Conservation (phyloP, 2,888 invertebrate genomes). For the Cyclophora punctaria region DNA sequence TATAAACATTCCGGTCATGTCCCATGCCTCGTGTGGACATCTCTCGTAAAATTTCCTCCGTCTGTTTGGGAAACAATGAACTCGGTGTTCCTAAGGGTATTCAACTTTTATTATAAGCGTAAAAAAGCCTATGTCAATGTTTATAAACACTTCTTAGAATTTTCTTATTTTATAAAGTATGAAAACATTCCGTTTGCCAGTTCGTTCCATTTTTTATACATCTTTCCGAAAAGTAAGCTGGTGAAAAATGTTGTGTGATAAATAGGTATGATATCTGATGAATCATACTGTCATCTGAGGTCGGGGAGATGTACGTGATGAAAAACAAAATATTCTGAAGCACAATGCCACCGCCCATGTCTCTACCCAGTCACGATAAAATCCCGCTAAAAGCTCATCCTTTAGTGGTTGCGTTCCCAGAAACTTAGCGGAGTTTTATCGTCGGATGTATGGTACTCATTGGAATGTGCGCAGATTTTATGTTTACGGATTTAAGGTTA, state of each 20-base stretch:
- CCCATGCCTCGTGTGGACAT: conserved; percentile 39
- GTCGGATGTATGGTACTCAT: conserved; percentile 35
- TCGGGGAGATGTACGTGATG: conserved; percentile 34
- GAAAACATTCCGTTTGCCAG: too few species aligned
- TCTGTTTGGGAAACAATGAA: conserved; percentile 56
- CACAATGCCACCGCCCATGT: conserved; percentile 29
- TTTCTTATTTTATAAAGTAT: too few species aligned
- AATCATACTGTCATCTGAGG: conserved; percentile 2
- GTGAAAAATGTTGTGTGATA: conserved; percentile 2
- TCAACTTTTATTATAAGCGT: conserved; percentile 5
- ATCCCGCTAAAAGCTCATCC: conserved; percentile 6
- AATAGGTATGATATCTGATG: conserved; percentile 34
- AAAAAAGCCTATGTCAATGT: too few species aligned
- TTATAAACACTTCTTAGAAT: too few species aligned
- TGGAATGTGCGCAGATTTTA: not conserved
- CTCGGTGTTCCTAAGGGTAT: conserved; percentile 23
- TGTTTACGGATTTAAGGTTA: too few species aligned
- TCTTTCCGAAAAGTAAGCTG: too few species aligned
- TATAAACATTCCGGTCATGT: conserved; percentile 67
- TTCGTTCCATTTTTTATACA: too few species aligned
- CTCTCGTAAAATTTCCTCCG: conserved; percentile 57
- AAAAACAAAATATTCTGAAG: conserved; percentile 41
- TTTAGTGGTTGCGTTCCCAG: too few species aligned
- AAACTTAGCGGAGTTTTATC: conserved; percentile 33
- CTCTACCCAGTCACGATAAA: conserved; percentile 48